phyloP scores from a whole-genome alignment of 2,797 vertebrate species.

The Diplodus sargus region DNA sequence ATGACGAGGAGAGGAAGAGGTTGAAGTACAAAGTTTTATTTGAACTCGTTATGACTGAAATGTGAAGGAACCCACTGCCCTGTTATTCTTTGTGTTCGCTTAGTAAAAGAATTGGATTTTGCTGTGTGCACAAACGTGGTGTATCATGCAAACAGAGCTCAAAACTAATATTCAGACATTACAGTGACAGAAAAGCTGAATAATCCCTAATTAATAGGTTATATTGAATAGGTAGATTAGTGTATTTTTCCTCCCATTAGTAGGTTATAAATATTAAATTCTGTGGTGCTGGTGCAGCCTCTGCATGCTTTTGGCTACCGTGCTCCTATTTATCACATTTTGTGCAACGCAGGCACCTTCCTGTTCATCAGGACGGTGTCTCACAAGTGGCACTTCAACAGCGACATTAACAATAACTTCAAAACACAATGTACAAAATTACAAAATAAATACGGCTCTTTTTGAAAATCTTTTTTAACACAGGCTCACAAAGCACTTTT shows the following conservation, averaged over 20 bases:
- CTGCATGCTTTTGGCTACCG: constrained; percentile 73
- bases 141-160: constrained; percentile 64
- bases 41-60: constrained; percentile 60
- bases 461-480: constrained; percentile 21
- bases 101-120: constrained; percentile 34
- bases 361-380: constrained; percentile 1
- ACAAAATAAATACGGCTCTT: constrained; percentile 71
- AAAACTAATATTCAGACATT: constrained; percentile 34
- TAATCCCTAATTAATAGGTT: constrained; percentile 21
- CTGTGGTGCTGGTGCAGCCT: constrained; percentile 48
- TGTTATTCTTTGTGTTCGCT: constrained; percentile 51
- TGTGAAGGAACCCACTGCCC: constrained; percentile 55
- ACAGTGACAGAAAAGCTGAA: constrained; percentile 50
- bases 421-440: constrained; percentile 67
- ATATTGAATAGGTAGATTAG: constrained; percentile 27
- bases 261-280: constrained; percentile 54
- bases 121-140: constrained; percentile 37
- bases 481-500: constrained; percentile 46
- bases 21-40: constrained; percentile 76
- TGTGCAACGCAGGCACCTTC: constrained; percentile 51
- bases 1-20: constrained; percentile 28
- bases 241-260: constrained; percentile 37
- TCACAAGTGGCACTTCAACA: constrained; percentile 60
- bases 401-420: constrained; percentile 54
- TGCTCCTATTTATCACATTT: constrained; percentile 66